phyloP scores from a whole-genome alignment of 1,140 invertebrate species.

The Drosophila hydei region DNA sequence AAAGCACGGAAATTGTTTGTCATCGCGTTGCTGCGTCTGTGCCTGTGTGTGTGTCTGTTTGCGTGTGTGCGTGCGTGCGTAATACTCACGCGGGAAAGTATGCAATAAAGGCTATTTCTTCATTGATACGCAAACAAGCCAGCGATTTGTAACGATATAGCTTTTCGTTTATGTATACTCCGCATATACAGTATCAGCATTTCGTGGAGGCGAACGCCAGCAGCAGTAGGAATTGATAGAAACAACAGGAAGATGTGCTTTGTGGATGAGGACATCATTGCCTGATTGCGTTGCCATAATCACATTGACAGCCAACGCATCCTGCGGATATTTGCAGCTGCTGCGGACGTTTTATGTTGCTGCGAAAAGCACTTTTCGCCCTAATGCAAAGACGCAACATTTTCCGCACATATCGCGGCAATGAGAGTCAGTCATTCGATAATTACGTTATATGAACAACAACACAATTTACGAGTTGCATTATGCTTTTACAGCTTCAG shows the following conservation, averaged over 20 bases:
- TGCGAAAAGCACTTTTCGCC: background rate
- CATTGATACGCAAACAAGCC: conserved; percentile 74
- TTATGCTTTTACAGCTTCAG: background rate
- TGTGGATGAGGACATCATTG: conserved; percentile 24
- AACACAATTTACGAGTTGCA: background rate
- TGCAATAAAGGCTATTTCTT: conserved; percentile 73
- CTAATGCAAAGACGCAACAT: conserved; percentile 1
- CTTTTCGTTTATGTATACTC: conserved; percentile 9
- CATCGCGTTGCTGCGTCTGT: conserved; percentile 33
- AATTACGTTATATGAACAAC: background rate
- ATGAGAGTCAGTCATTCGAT: background rate
- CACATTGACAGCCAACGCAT: conserved; percentile 70
- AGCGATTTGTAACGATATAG: conserved; percentile 59
- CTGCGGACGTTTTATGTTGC: background rate
- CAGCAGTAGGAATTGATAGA: conserved; percentile 29
- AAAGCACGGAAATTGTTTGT: conserved; percentile 61
- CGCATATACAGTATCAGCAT: background rate
- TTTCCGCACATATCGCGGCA: background rate
- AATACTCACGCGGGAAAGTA: conserved; percentile 61
- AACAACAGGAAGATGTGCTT: conserved; percentile 65
- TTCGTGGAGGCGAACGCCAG: background rate
- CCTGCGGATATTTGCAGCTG: conserved; percentile 69
- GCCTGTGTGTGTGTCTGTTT: conserved; percentile 1
- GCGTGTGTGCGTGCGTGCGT: conserved; percentile 27
- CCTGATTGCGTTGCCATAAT: conserved; percentile 74